These are phyloP conservation scores for Gallinago paraguaiae DNA, from an alignment of 2,113 vertebrate species.

Conservation along the genomic window DNA sequence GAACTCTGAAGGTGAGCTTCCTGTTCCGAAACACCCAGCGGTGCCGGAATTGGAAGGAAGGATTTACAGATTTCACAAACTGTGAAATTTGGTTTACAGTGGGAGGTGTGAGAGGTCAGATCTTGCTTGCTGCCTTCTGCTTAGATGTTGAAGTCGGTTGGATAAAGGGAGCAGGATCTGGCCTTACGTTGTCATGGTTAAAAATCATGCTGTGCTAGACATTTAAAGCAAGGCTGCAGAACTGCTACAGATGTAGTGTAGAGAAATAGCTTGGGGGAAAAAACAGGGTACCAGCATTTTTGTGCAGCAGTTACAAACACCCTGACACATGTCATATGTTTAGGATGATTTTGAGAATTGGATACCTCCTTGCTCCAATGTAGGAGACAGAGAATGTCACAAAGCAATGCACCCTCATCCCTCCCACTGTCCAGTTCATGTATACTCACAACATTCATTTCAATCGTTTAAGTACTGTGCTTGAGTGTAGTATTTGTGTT, in stretches of 20 bases:
- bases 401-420: neutral
- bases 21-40: neutral
- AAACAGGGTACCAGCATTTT: neutral
- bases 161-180: neutral
- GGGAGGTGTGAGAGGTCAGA: neutral
- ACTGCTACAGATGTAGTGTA: neutral
- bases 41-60: neutral
- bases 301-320: neutral
- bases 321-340: neutral
- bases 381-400: neutral
- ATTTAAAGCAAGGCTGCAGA: neutral
- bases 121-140: neutral
- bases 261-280: neutral
- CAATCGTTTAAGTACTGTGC: constrained; percentile 69
- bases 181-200: neutral
- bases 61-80: neutral
- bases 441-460: constrained; percentile 43
- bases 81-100: neutral
- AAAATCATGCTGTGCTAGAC: neutral
- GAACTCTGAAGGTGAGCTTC: neutral
- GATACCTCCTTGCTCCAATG: neutral
- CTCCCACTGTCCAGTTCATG: neutral
- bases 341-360: neutral
- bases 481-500: constrained; percentile 76
- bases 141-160: neutral